Evolutionary conservation across 2,113 vertebrate species (phyloP), one percentile per base, ranked within the genome.

Genomic region (Salvelinus namaycush): DNA sequence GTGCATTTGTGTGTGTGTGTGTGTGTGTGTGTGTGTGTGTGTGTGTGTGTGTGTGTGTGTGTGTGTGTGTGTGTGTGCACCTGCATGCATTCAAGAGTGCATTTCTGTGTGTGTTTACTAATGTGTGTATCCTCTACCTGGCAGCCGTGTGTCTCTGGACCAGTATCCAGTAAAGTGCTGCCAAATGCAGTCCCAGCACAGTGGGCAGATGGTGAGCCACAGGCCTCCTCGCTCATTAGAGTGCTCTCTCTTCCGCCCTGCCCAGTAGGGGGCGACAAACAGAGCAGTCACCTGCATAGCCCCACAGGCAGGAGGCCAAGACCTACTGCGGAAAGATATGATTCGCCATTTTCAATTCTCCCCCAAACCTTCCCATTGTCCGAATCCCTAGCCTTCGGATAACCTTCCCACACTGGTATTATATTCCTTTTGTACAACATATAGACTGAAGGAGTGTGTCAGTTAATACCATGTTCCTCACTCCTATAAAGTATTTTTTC

Each of bases 141-240:
- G 75, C 83, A 80, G 84, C 70, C 59, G 72, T 26, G 67, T 39
- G 68, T 78, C 80, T 67, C 76, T 88, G 84, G 73, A 72, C 64
- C 27, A 57, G 74, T 51, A 72, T 29, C 51, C 27, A 57, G 70
- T 31, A 72, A 31, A 62, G 76, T 81, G 73, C 49, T 82, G 73
- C 84, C 81, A 8, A 20, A 64, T 80, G n/a, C 81, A 66, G 76
- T 74, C 84, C 81, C 11, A 20, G 67, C 81, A 24, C 81, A 66
- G 77, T 75, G 85, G 78, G 88, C 92, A 92, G 90, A 92, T 92
- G 91, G 92, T n/a, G 71, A 92, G 70, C 92, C 87, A 76, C 89
- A 86, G 90, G 92, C 83, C 82, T 70, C 73, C 80, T 67, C 84
- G 76, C 69, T 81, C 87, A 79, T 72, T 79, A 80, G 68, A 88